Conservation (phyloP, 2,888 invertebrate genomes). For the Eupelmus urozonus region DNA sequence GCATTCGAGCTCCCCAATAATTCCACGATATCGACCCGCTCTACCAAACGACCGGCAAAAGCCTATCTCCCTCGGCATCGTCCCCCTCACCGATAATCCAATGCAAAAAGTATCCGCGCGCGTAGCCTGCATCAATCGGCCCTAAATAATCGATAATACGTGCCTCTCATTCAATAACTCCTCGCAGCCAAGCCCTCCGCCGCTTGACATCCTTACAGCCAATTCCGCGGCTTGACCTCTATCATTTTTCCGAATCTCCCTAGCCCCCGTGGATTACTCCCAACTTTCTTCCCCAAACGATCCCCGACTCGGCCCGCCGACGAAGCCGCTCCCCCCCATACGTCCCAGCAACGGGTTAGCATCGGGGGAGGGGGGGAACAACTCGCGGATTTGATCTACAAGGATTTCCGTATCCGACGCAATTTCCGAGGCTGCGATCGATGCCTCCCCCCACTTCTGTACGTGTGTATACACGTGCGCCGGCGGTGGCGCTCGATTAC, state of each 20-base stretch:
- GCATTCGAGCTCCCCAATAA: too few species aligned
- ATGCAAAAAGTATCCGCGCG: too few species aligned
- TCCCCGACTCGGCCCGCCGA: not conserved
- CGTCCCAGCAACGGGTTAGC: too few species aligned
- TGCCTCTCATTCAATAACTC: conserved; percentile 10
- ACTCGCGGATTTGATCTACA: conserved; percentile 56
- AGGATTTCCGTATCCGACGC: conserved; percentile 65
- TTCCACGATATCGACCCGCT: too few species aligned
- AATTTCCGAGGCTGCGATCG: conserved; percentile 61
- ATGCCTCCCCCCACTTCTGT: not conserved
- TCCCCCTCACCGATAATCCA: too few species aligned
- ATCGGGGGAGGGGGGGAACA: too few species aligned
- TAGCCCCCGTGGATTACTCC: not conserved
- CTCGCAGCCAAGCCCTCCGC: not conserved
- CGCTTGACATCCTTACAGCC: not conserved
- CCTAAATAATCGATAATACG: not conserved
- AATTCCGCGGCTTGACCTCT: not conserved
- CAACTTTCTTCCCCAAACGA: not conserved
- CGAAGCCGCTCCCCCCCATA: not conserved
- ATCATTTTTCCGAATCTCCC: conserved; percentile 18
- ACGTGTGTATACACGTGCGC: not conserved
- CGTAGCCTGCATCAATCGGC: not conserved
- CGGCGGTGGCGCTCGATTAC: conserved; percentile 16
- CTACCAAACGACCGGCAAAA: too few species aligned
- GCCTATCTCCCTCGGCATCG: too few species aligned